These are phyloP conservation scores for Drosophila sechellia DNA, from an alignment of 1,140 invertebrate genomes.

Conservation along the genomic window DNA sequence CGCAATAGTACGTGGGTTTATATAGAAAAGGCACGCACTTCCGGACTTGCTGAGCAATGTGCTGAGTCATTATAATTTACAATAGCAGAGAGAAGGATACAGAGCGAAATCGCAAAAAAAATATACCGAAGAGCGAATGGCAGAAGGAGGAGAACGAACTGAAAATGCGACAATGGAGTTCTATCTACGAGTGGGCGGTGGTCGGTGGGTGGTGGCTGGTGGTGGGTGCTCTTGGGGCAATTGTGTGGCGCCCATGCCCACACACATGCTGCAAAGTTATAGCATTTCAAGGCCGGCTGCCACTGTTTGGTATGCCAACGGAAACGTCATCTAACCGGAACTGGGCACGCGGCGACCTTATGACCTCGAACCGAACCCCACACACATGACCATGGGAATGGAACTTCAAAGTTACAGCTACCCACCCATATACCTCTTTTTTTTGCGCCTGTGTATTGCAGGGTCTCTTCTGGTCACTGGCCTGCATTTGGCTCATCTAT, in stretches of 20 bases:
- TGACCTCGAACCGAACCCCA: conserved; percentile 62
- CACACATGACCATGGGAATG: conserved; percentile 29
- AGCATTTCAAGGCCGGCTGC: conserved; percentile 65
- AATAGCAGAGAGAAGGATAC: conserved; percentile 48
- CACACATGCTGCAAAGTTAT: conserved; percentile 56
- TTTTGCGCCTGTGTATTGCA: conserved; percentile 71
- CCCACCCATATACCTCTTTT: neutral
- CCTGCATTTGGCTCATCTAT: conserved; percentile 89
- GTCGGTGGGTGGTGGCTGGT: neutral
- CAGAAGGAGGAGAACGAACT: conserved; percentile 29
- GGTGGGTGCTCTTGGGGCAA: conserved; percentile 6
- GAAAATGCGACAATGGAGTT: conserved; percentile 77
- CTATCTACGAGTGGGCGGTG: conserved; percentile 21
- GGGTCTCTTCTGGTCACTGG: conserved; percentile 91
- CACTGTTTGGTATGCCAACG: conserved; percentile 67
- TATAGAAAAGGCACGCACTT: conserved; percentile 54
- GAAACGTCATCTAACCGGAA: conserved; percentile 44
- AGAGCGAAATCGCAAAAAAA: conserved; percentile 28
- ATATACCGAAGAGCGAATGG: conserved; percentile 17
- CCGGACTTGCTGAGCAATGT: conserved; percentile 45
- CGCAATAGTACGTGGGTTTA: conserved; percentile 7
- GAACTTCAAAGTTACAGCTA: conserved; percentile 33
- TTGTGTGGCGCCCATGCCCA: conserved; percentile 6
- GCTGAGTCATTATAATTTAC: conserved; percentile 83
- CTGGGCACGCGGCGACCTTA: conserved; percentile 58